A percentile compares a stretch with the other conserved stretches of the same genome.
These are phyloP conservation scores for Rhinogobio ventralis DNA, from an alignment of 2,797 vertebrate species.

Conservation along the genomic window DNA sequence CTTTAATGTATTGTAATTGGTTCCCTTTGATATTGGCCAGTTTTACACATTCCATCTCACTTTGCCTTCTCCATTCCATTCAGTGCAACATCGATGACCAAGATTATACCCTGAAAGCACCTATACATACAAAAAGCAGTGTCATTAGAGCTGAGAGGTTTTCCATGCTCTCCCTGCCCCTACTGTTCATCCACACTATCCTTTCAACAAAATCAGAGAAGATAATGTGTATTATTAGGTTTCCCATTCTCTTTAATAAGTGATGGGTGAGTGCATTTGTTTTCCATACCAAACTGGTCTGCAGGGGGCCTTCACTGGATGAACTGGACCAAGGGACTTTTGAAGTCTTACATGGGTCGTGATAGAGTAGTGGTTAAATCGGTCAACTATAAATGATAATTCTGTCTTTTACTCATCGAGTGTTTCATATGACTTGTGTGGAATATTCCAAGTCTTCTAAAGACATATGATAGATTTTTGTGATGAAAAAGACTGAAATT, in stretches of 20 bases:
- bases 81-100: slow-evolving; percentile 34
- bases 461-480: neutral
- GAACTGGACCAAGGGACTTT: neutral
- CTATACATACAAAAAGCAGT: slow-evolving; percentile 42
- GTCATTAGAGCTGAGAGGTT: slow-evolving; percentile 45
- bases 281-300: slow-evolving; percentile 21
- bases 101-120: slow-evolving; percentile 51
- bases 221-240: slow-evolving; percentile 42
- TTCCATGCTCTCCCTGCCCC: slow-evolving; percentile 31
- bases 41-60: slow-evolving; percentile 45
- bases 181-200: slow-evolving; percentile 48
- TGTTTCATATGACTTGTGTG: neutral
- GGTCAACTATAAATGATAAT: neutral
- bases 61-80: slow-evolving; percentile 37
- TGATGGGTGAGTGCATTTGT: slow-evolving; percentile 23
- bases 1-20: slow-evolving; percentile 47
- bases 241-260: slow-evolving; percentile 34
- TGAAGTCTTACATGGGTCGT: neutral
- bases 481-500: neutral
- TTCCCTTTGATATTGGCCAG: slow-evolving; percentile 51
- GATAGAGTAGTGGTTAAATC: neutral
- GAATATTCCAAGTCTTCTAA: neutral
- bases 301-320: slow-evolving; percentile 7
- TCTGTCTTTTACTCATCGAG: neutral
- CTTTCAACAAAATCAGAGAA: slow-evolving; percentile 48